A percentile compares a stretch with the other conserved stretches of the same genome.
Conservation (phyloP, 2,113 vertebrate species). For the Zosterops lateralis region DNA sequence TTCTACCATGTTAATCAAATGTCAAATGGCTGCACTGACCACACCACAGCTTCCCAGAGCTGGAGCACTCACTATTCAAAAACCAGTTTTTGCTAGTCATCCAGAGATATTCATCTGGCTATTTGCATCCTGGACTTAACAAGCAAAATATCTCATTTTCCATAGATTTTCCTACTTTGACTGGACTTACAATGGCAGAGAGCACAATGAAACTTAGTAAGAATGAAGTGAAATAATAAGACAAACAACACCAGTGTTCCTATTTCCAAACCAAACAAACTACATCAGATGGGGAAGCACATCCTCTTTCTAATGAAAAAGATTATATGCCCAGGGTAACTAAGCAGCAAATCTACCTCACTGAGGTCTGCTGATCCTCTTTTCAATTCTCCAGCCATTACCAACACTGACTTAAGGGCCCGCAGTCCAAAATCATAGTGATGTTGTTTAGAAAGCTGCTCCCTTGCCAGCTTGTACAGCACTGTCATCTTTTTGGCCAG, state of each 20-base stretch:
- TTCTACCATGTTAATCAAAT: not conserved
- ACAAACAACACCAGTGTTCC: not conserved
- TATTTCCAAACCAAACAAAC: not conserved
- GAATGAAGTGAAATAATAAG: not conserved
- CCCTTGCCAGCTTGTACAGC: slow-evolving; percentile 90
- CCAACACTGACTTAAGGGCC: slow-evolving; percentile 92
- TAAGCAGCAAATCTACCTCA: slow-evolving; percentile 78
- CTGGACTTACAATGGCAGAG: not conserved
- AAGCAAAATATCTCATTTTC: not conserved
- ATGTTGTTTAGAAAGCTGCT: slow-evolving; percentile 95
- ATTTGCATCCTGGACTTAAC: not conserved
- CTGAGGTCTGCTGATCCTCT: slow-evolving; percentile 85
- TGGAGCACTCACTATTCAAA: not conserved
- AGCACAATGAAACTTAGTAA: not conserved
- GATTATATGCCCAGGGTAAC: not conserved
- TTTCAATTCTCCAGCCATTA: slow-evolving; percentile 96
- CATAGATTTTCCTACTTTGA: not conserved
- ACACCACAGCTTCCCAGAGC: not conserved
- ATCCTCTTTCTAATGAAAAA: not conserved
- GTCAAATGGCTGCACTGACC: not conserved
- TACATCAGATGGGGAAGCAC: not conserved
- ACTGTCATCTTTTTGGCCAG: slow-evolving; percentile 99
- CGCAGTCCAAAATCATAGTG: slow-evolving; percentile 97
- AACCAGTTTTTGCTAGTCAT: not conserved
- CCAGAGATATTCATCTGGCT: not conserved